These are phyloP conservation scores for Druceiella hillmani DNA, from an alignment of 2,888 invertebrate genomes.

Conservation along the genomic window DNA sequence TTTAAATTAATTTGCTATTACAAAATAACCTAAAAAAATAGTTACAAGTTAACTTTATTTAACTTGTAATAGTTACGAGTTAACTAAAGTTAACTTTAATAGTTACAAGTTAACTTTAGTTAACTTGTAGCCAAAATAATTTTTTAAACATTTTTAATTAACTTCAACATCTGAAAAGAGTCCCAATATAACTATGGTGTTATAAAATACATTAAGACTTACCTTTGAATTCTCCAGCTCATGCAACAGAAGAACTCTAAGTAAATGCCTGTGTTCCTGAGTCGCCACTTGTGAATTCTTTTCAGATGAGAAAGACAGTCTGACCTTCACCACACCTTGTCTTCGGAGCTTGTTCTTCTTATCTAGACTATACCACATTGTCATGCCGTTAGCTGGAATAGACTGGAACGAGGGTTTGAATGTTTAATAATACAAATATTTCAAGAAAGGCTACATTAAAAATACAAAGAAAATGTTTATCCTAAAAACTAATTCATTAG, in stretches of 20 bases:
- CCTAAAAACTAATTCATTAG: too few relatives aligned
- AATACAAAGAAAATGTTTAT: too few relatives aligned
- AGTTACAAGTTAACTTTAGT: background rate
- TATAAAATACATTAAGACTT: too few relatives aligned
- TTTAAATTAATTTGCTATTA: too few relatives aligned
- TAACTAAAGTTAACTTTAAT: background rate
- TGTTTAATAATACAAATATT: too few relatives aligned
- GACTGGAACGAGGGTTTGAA: conserved; percentile 65
- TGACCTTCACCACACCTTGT: conserved; percentile 83
- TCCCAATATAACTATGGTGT: too few relatives aligned
- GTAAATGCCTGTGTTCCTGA: conserved; percentile 76
- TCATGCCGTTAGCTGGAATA: conserved; percentile 88
- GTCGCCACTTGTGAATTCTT: conserved; percentile 80
- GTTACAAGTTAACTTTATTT: too few relatives aligned
- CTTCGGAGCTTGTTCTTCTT: conserved; percentile 76
- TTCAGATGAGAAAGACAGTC: conserved; percentile 78
- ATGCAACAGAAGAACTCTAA: conserved; percentile 70
- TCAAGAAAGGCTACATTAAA: too few relatives aligned
- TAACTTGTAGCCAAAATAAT: conserved; percentile 1
- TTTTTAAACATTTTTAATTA: background rate
- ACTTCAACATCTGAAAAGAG: background rate
- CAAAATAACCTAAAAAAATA: too few relatives aligned
- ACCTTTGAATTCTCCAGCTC: conserved; percentile 76
- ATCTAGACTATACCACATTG: conserved; percentile 88
- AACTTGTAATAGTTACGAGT: background rate